These are phyloP conservation scores for Tychaedon coryphoeus DNA, from an alignment of 2,113 vertebrate species.

Conservation along the genomic window DNA sequence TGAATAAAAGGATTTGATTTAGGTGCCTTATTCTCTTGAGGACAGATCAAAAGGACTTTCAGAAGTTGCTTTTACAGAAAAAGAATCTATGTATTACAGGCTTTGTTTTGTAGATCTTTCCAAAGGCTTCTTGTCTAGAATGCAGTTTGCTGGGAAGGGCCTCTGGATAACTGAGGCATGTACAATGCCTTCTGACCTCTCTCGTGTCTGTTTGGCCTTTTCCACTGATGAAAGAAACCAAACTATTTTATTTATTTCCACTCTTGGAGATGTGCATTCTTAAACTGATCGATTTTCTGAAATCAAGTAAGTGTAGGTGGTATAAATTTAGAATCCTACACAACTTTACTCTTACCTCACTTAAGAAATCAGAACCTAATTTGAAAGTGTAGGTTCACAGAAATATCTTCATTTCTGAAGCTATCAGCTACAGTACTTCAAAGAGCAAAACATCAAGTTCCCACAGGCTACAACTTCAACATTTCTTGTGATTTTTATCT, in stretches of 20 bases:
- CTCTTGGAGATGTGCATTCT: neutral
- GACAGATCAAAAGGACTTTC: neutral
- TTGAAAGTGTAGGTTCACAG: neutral
- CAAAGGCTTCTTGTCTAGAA: neutral
- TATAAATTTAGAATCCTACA: neutral
- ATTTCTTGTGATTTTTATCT: neutral
- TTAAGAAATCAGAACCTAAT: neutral
- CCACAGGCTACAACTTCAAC: neutral
- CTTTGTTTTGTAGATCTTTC: neutral
- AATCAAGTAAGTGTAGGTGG: rapidly evolving
- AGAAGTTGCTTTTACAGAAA: neutral
- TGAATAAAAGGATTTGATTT: neutral
- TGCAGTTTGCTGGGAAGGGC: neutral
- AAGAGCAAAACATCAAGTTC: neutral
- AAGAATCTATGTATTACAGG: neutral
- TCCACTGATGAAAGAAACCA: neutral
- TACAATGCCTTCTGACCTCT: neutral
- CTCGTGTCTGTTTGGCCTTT: neutral
- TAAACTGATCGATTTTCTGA: neutral
- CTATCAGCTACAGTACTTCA: neutral
- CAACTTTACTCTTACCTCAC: neutral
- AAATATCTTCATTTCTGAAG: neutral
- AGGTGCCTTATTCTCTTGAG: neutral
- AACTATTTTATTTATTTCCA: neutral
- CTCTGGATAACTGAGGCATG: neutral